Evolutionary conservation across 2,888 invertebrate genomes (phyloP).

Genomic region (Exocentrus adspersus): DNA sequence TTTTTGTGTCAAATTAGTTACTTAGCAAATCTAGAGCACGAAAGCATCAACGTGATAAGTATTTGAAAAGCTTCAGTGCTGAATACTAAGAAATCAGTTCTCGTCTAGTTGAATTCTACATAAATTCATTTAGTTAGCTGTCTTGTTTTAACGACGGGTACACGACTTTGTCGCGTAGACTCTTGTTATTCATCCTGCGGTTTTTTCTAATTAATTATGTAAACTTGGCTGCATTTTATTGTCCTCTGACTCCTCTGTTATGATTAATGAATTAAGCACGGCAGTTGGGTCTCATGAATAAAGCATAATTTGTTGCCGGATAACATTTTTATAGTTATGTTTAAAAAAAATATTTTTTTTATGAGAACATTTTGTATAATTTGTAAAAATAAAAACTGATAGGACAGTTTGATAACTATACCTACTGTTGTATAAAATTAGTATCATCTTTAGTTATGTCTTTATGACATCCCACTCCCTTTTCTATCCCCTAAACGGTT

Average conservation of each 20-base stretch:
- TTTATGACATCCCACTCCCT: background rate
- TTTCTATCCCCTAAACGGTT: no score
- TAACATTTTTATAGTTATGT: no score
- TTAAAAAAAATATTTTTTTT: no score
- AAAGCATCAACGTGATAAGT: background rate
- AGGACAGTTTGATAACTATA: no score
- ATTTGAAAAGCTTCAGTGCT: background rate
- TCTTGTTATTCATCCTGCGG: conserved; percentile 16
- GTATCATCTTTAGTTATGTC: no score
- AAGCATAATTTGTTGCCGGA: no score
- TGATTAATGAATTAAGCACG: background rate
- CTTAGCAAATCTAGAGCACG: background rate
- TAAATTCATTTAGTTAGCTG: conserved; percentile 28
- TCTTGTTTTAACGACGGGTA: conserved; percentile 23
- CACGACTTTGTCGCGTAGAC: conserved; percentile 29
- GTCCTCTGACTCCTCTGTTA: background rate
- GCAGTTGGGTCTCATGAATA: background rate
- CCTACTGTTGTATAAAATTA: no score
- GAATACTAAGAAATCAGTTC: conserved; percentile 6
- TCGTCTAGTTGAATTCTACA: conserved; percentile 20
- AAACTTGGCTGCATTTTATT: conserved; percentile 14
- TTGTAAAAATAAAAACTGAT: no score
- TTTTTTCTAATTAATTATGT: conserved; percentile 19
- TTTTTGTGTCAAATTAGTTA: no score
- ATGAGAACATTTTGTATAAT: no score